A percentile compares a stretch with the other conserved stretches of the same genome.
These are phyloP conservation scores for Geotrupes spiniger DNA, from an alignment of 2,888 invertebrate genomes.

Conservation along the genomic window DNA sequence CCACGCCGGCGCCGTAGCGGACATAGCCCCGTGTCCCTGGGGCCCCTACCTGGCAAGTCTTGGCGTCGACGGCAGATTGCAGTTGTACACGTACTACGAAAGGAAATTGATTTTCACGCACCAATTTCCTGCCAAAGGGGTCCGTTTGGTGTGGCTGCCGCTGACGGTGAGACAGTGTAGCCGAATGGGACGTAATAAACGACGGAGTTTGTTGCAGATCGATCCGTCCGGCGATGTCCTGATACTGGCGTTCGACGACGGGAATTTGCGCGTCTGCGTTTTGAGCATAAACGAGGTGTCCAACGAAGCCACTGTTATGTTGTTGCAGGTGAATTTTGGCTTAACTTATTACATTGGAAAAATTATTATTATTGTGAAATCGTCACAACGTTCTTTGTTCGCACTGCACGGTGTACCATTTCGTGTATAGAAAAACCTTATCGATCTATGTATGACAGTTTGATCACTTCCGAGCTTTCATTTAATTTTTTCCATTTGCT, in stretches of 20 bases:
- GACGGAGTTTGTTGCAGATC: conserved; percentile 47
- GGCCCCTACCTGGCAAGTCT: conserved; percentile 69
- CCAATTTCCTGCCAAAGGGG: conserved; percentile 58
- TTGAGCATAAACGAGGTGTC: conserved; percentile 24
- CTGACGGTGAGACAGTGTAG: conserved; percentile 53
- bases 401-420: too few relatives aligned
- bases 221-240: conserved; percentile 64
- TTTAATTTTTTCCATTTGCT: too few relatives aligned
- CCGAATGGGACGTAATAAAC: conserved; percentile 3
- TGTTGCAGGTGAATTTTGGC: conserved; percentile 8
- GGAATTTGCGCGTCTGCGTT: conserved; percentile 60
- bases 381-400: too few relatives aligned
- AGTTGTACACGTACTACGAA: conserved; percentile 66
- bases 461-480: too few relatives aligned
- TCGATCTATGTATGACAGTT: too few relatives aligned
- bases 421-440: too few relatives aligned
- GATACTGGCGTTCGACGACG: conserved; percentile 69
- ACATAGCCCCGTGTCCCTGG: conserved; percentile 67
- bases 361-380: too few relatives aligned
- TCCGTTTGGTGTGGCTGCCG: conserved; percentile 69
- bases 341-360: too few relatives aligned
- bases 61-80: conserved; percentile 70
- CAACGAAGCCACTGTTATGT: not conserved
- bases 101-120: conserved; percentile 61
- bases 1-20: conserved; percentile 73